Evolutionary conservation across 2,113 vertebrate species (phyloP).

Genomic region (Zapus hudsonius): DNA sequence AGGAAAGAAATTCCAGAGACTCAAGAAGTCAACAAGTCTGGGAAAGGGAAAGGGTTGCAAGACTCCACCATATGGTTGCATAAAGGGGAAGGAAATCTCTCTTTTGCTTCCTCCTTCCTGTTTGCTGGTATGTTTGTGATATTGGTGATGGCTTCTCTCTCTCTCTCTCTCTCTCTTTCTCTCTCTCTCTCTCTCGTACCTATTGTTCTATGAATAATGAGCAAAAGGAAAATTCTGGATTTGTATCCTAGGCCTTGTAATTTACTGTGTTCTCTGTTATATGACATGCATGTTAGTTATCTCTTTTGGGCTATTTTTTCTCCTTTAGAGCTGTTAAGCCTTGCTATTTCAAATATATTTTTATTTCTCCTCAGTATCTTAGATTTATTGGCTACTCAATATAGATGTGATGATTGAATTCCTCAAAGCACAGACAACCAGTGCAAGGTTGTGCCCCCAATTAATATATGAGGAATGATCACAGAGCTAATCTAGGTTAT

Average conservation of each 20-base stretch:
- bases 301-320: not conserved
- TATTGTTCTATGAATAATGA: not conserved
- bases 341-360: not conserved
- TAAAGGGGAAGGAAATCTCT: too few relatives aligned
- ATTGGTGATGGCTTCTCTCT: too few relatives aligned
- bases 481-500: conserved; percentile 26
- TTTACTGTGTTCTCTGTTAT: not conserved
- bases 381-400: not conserved
- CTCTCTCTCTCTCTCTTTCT: too few relatives aligned
- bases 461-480: not conserved
- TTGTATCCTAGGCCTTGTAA: not conserved
- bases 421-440: not conserved
- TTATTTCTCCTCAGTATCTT: not conserved
- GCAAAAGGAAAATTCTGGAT: not conserved
- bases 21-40: too few relatives aligned
- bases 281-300: not conserved
- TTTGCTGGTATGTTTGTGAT: too few relatives aligned
- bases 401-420: not conserved
- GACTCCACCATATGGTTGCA: too few relatives aligned
- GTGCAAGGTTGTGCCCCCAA: not conserved
- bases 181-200: too few relatives aligned
- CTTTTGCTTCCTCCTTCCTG: too few relatives aligned
- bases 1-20: too few relatives aligned
- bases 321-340: not conserved
- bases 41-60: too few relatives aligned